Evolutionary conservation across 2,797 vertebrate species (phyloP).

Genomic region (Vespertilio murinus): DNA sequence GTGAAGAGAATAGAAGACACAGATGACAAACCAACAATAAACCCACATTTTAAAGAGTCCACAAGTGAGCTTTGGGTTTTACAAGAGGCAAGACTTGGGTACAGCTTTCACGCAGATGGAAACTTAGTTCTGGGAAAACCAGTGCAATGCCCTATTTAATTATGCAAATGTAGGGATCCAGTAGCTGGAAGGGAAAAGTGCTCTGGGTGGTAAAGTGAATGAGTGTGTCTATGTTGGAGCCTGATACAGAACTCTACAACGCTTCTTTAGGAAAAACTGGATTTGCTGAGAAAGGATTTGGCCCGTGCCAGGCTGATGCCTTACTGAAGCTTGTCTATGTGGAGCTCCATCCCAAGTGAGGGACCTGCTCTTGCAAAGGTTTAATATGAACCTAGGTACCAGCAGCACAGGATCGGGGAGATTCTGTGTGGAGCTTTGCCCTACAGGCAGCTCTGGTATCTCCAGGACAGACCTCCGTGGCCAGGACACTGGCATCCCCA

Average conservation of each 20-base stretch:
- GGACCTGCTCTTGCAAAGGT: not conserved
- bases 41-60: not conserved
- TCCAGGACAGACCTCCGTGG: not conserved
- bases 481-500: not conserved
- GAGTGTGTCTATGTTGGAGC: not conserved
- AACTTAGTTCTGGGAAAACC: conserved; percentile 32
- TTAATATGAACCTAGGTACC: not conserved
- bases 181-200: not conserved
- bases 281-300: conserved; percentile 8
- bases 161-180: not conserved
- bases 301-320: not conserved
- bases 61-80: conserved; percentile 3
- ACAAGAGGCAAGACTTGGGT: not conserved
- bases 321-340: not conserved
- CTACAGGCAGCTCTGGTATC: not conserved
- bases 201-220: not conserved
- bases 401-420: not conserved
- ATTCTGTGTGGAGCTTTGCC: not conserved
- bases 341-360: not conserved
- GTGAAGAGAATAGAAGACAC: not conserved
- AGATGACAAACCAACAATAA: not conserved
- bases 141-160: conserved; percentile 1
- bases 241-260: not conserved
- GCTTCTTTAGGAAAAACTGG: conserved; percentile 17
- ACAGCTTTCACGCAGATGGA: not conserved